Base-by-base conservation (phyloP, 1,140 invertebrate species). In the Bombus confusus region DNA sequence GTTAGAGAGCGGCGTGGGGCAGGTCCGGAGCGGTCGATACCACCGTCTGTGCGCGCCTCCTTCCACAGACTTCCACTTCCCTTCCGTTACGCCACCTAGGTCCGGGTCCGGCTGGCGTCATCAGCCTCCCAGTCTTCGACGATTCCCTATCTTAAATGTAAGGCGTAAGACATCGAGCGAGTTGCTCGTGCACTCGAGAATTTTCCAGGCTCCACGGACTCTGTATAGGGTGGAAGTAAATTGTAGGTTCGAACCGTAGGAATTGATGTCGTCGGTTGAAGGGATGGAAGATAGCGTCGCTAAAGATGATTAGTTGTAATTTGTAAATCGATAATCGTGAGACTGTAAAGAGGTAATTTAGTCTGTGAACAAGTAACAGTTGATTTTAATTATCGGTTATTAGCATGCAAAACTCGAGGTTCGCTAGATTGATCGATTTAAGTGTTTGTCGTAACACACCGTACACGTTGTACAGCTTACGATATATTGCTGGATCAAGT, bases 1-100 rank as follows among this genome's bases (percentile, higher is more conserved):
- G 91, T 91, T 87, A 90, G 93, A 91, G 91, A 89, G 86, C 91
- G 92, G 92, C 92, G 94, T 93, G 92, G 91, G 93, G 93, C 91
- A 94, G 93, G 93, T 94, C 93, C 93, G 93, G 90, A 90, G 81
- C 86, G 94, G 94, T 95, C 94, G 94, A 95, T 95, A 95, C 91
- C 91, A 89, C 91, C 93, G 93, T 94, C 93, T 94, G 92, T 93
- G 92, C 91, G 88, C 88, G 86, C 91, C 91, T 91, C 91, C 87
- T 88, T 87, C 88, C 87, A 85, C 92, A 84, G 90, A 90, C 90
- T 90, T 92, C 92, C 84, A 91, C 90, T 92, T 93, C 90, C 90
- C 91, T 93, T 93, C 93, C 87, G 92, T 90, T 90, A 91, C 92
- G 87, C 92, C 90, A 93, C 91, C 93, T 92, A 93, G 93, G 92